A percentile compares a stretch with the other conserved stretches of the same genome.
phyloP scores from a whole-genome alignment of 2,888 invertebrate genomes.

The Blomia tropicalis region DNA sequence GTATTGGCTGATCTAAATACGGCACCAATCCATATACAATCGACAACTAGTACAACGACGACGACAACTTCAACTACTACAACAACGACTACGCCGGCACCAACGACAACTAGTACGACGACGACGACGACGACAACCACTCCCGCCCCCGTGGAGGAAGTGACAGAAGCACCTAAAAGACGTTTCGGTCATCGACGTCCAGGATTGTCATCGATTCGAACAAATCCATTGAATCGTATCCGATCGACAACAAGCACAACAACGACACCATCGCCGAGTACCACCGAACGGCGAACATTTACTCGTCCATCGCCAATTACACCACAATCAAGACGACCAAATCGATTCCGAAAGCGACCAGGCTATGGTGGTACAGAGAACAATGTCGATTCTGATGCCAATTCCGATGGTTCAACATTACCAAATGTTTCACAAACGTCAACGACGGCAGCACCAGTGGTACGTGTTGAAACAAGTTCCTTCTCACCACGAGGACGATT shows the following conservation, averaged over 20 bases:
- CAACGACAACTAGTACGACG: slow-evolving; percentile 10
- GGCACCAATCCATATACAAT: background rate
- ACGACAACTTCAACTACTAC: slow-evolving; percentile 12
- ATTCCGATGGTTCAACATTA: background rate
- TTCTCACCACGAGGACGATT: background rate
- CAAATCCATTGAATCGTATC: background rate
- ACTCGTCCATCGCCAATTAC: background rate
- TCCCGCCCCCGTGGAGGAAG: background rate
- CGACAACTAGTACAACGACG: background rate
- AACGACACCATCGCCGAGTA: slow-evolving; percentile 1
- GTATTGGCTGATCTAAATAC: background rate
- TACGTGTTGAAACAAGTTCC: background rate
- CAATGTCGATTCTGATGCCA: background rate
- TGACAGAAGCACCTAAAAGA: slow-evolving; percentile 10
- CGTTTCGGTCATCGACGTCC: slow-evolving; percentile 20
- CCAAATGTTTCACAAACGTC: background rate
- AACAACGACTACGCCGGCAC: slow-evolving; percentile 10
- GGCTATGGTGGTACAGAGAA: slow-evolving; percentile 4
- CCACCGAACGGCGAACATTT: background rate
- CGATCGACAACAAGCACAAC: slow-evolving; percentile 21
- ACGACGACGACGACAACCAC: slow-evolving; percentile 18
- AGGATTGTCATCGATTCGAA: background rate
- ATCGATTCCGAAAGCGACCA: slow-evolving; percentile 10
- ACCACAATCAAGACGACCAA: background rate
- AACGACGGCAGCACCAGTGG: slow-evolving; percentile 1